phyloP scores from a whole-genome alignment of 2,113 vertebrate species.

The Oncorhynchus tshawytscha region DNA sequence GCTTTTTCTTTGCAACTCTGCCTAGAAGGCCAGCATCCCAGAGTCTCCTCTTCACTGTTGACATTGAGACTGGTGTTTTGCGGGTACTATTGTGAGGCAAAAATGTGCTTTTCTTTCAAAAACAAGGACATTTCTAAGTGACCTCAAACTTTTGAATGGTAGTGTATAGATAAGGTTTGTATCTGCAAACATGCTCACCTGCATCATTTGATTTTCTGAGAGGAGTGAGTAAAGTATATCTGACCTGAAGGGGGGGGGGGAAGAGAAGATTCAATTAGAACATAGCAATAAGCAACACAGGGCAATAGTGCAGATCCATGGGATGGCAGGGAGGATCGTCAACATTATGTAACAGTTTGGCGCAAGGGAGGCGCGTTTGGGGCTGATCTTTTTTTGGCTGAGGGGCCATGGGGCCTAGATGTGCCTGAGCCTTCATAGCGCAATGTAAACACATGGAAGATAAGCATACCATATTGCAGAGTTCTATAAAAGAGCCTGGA shows the following conservation, averaged over 20 bases:
- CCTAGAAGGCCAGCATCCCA: no score
- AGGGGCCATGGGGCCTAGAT: background rate
- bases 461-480: constrained; percentile 21
- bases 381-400: constrained; percentile 61
- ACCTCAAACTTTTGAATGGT: no score
- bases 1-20: no score
- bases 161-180: background rate
- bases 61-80: no score
- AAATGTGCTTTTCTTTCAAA: no score
- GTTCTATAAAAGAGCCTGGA: constrained; percentile 55
- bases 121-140: no score
- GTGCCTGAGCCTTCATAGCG: background rate
- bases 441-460: constrained; percentile 1
- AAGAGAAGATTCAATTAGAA: no score
- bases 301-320: background rate
- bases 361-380: constrained; percentile 11
- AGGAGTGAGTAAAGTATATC: constrained; percentile 26
- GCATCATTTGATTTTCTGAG: constrained; percentile 55
- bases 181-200: constrained; percentile 54
- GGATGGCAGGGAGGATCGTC: background rate
- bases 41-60: no score
- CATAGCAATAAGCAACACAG: background rate
- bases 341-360: constrained; percentile 50
- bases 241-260: constrained; percentile 47
- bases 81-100: no score